These are phyloP conservation scores for Garrulus glandarius DNA, from an alignment of 2,797 vertebrate genomes.

Conservation along the genomic window DNA sequence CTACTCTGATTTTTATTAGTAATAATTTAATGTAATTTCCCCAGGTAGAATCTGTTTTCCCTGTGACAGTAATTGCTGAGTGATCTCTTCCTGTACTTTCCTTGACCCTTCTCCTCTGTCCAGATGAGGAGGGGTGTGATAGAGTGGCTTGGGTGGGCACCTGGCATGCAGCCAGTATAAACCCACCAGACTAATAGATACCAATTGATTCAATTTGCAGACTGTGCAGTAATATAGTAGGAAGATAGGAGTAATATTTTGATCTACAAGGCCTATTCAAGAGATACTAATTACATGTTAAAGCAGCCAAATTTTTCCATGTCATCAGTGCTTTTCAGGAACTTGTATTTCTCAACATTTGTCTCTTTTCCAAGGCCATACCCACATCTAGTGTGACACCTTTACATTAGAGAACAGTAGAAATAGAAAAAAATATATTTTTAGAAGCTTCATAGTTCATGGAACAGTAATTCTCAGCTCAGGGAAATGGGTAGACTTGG, in stretches of 20 bases:
- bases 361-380: background rate
- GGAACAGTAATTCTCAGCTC: background rate
- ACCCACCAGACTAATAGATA: background rate
- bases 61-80: background rate
- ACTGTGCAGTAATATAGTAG: background rate
- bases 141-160: background rate
- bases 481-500: background rate
- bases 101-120: background rate
- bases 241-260: background rate
- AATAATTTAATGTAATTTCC: background rate
- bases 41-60: background rate
- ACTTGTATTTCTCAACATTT: background rate
- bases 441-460: background rate
- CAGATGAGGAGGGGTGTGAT: background rate
- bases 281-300: background rate
- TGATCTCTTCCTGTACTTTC: background rate
- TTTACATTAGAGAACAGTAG: background rate
- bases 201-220: background rate
- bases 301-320: background rate
- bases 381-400: background rate
- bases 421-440: background rate
- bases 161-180: background rate
- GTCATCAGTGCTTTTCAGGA: background rate
- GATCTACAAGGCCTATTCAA: background rate
- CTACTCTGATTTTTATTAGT: background rate